phyloP scores from a whole-genome alignment of 37 sponge, comb jelly and placozoan species.

The Aphrocallistes beatrix region DNA sequence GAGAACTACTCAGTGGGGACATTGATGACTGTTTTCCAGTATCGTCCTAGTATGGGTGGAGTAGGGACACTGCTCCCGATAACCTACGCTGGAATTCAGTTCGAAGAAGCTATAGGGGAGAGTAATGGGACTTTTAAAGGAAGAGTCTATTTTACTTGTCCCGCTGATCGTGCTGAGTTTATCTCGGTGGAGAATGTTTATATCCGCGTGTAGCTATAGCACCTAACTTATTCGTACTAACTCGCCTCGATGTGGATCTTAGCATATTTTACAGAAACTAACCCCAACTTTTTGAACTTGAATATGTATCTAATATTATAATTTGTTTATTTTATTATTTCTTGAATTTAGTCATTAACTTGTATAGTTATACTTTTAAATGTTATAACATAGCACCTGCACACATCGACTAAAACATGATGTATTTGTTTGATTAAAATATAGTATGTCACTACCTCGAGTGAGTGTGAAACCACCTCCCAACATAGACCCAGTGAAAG shows the following conservation, averaged over 20 bases:
- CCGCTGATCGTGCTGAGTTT: background rate
- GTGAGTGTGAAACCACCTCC: slow-evolving; percentile 43
- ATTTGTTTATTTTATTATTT: too few species aligned
- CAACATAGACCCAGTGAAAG: slow-evolving; percentile 55
- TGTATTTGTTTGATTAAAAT: too few species aligned
- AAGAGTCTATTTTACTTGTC: background rate
- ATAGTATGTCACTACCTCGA: slow-evolving; percentile 30
- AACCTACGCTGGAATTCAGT: background rate
- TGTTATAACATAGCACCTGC: too few species aligned
- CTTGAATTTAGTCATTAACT: too few species aligned
- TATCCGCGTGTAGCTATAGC: background rate
- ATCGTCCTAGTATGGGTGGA: background rate
- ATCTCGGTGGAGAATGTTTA: background rate
- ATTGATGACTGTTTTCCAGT: background rate
- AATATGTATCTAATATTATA: too few species aligned
- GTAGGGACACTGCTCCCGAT: background rate
- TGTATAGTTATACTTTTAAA: too few species aligned
- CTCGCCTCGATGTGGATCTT: too few species aligned
- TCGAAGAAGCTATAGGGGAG: background rate
- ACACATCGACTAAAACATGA: too few species aligned
- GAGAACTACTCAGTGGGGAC: background rate
- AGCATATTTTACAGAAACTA: too few species aligned
- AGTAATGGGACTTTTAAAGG: background rate
- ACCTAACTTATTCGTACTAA: background rate
- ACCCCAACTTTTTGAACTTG: too few species aligned